phyloP scores from a whole-genome alignment of 2,113 vertebrate species.

The Anguilla rostrata region DNA sequence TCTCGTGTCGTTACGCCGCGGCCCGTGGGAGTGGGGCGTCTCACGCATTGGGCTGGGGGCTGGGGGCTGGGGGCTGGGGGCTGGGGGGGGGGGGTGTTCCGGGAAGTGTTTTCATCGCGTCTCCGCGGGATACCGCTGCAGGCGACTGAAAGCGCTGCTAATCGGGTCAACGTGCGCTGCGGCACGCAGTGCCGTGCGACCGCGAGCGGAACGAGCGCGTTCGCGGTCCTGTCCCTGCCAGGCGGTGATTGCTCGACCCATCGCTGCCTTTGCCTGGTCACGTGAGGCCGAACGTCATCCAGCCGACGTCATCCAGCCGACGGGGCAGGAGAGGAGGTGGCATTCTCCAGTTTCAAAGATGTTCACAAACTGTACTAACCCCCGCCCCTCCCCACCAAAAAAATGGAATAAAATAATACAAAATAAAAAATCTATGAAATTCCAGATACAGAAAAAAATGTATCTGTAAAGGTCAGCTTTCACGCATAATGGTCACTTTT shows the following conservation, averaged over 20 bases:
- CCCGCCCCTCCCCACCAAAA: too few species aligned
- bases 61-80: too few species aligned
- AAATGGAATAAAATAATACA: too few species aligned
- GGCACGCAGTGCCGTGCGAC: neutral
- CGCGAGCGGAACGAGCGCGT: neutral
- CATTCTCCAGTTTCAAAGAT: neutral
- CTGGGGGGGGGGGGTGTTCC: too few species aligned
- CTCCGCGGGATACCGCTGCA: neutral
- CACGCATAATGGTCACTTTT: neutral
- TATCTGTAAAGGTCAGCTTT: neutral
- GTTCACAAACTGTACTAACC: neutral
- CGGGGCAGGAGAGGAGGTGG: neutral
- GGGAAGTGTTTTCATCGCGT: neutral
- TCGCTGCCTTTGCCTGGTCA: neutral
- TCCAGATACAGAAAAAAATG: neutral
- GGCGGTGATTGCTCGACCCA: too few species aligned
- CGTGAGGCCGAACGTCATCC: neutral
- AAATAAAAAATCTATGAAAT: too few species aligned
- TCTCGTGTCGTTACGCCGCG: neutral
- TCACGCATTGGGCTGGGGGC: neutral
- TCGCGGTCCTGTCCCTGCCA: neutral
- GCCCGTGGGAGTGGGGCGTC: neutral
- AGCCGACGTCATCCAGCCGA: neutral
- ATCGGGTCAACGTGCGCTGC: neutral
- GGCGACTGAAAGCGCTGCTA: neutral